Evolutionary conservation across 2,113 vertebrate genomes (phyloP), one percentile per base, ranked within the genome.

Genomic region (Clarias gariepinus): DNA sequence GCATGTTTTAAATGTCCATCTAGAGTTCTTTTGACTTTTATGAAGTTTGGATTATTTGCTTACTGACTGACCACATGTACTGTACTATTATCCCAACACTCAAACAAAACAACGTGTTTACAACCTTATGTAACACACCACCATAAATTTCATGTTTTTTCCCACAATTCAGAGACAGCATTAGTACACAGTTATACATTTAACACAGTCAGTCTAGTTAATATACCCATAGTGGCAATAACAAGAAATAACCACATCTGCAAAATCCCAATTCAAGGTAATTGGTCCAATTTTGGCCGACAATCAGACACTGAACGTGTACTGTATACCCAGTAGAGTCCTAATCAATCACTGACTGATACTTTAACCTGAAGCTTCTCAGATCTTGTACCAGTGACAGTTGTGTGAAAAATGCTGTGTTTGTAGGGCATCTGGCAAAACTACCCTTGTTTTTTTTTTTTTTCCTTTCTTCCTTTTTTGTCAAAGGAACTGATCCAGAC

Each of bases 401-500:
- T 33, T 36, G 30, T 19, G 68, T 36, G 68, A 68, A 71, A 71
- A 71, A 36, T 19, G 68, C 15, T 68, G 12, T 30, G 12, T 13
- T 13, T 30, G 64, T 30, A 28, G 28, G 2, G 66, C 28, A 69
- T 73, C 69, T 36, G 73, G 41, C 47, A 85, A 85, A 66, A 47
- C 13, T 28, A 47, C 25, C 79, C 28, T 8, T 11, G 8, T 57
- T 30, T 12, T 61, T 60, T 57, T 28, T 79, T 53, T 8, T 25
- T 21, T 66, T 78, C 52, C 66, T 55, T 55, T 64, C 6, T 63
- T 81, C 61, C 33, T 57, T 36, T 79, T 61, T 76, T 74, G 82
- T 86, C 87, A 86, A 55, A 86, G 87, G 80, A 88, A 83, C 82
- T 61, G 47, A 84, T 84, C 88, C 76, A 84, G 85, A 86, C 85